phyloP scores from a whole-genome alignment of 2,797 vertebrate genomes.

The Parauchenoglanis punctatus region DNA sequence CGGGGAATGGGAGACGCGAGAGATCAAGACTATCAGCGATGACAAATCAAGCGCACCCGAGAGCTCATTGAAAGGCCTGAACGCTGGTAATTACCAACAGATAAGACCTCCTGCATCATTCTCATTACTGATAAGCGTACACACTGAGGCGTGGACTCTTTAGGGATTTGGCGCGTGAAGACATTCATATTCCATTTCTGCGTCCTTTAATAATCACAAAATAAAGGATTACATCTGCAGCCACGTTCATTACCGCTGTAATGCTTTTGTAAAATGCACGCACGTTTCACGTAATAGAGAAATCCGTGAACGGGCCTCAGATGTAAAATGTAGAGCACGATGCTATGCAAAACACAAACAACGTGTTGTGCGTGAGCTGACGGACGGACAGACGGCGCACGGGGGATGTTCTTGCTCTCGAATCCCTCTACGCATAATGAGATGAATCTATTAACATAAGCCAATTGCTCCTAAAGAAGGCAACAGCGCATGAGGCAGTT shows the following conservation, averaged over 20 bases:
- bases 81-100: constrained; percentile 54
- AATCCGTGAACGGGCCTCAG: constrained; percentile 27
- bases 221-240: constrained; percentile 52
- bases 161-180: constrained; percentile 53
- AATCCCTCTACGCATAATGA: constrained; percentile 58
- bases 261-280: constrained; percentile 41
- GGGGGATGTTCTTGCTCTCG: constrained; percentile 13
- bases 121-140: constrained; percentile 52
- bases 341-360: constrained; percentile 21
- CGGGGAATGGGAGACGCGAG: constrained; percentile 31
- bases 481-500: constrained; percentile 47
- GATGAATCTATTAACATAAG: constrained; percentile 58
- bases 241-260: constrained; percentile 47
- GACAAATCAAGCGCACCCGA: constrained; percentile 54
- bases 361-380: neutral
- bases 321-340: neutral
- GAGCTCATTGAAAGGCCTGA: constrained; percentile 49
- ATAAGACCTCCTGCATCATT: constrained; percentile 50
- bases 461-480: constrained; percentile 50
- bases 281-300: constrained; percentile 36
- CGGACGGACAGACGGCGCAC: neutral
- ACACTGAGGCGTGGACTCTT: constrained; percentile 48
- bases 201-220: constrained; percentile 53
- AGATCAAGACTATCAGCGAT: constrained; percentile 49
- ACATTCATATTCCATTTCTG: constrained; percentile 55